Evolutionary conservation across 2,113 vertebrate genomes (phyloP).

Genomic region (Pituophis catenifer): DNA sequence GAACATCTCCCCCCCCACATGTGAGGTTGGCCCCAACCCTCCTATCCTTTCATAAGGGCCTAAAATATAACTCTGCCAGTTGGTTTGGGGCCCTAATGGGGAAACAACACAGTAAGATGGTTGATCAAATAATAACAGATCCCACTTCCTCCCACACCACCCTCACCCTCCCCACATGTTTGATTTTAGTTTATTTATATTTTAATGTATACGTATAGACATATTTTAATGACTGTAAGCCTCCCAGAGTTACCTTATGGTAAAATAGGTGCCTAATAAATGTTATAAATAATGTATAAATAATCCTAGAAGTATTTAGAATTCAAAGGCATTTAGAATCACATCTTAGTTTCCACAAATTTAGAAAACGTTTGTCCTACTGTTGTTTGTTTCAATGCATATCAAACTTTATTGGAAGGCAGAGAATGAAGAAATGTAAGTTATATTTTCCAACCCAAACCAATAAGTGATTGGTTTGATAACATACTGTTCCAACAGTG

Average conservation of each 20-base stretch:
- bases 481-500: background rate
- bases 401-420: background rate
- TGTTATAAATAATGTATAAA: background rate
- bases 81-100: background rate
- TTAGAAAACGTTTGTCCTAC: background rate
- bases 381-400: background rate
- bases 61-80: background rate
- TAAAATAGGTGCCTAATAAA: background rate
- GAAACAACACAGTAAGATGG: background rate
- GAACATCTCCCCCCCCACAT: too few relatives aligned
- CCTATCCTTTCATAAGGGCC: background rate
- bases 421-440: background rate
- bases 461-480: background rate
- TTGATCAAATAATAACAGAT: background rate
- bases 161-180: background rate
- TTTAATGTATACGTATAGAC: background rate
- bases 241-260: background rate
- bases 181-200: background rate
- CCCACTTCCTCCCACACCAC: background rate
- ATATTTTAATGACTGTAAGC: background rate
- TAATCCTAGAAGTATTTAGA: background rate
- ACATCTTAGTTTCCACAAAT: background rate
- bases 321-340: background rate
- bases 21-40: too few relatives aligned
- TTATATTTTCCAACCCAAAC: background rate